Evolutionary conservation across 2,888 invertebrate species (phyloP), one percentile per base, ranked within the genome.

Genomic region (Pachymerium ferrugineum): DNA sequence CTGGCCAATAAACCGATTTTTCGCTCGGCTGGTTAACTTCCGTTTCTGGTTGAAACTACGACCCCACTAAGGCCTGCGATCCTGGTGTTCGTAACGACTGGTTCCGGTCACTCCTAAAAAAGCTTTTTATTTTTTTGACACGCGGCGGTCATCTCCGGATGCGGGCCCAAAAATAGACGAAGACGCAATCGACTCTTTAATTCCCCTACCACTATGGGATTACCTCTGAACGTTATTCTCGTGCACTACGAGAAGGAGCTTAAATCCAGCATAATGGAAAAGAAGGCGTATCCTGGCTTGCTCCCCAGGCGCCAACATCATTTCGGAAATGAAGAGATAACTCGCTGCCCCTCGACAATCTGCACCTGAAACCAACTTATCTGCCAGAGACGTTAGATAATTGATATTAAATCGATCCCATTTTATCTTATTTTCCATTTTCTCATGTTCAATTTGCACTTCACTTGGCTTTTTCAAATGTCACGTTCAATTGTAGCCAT

Each of bases 271-370:
- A 62, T 62, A 62, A 62, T 62, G 62, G 62, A 62, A 62, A 62
- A 62, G 62, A 62, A 62, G 62, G 10, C 22, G 62, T 28, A 62
- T 25, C 12, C 16, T 14, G 12, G 25, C 22, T 22, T 10, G 62
- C 62, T 62, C 62, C 62, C 62, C 62, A 62, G 28, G 62, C 62
- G 14, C 62, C 62, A 62, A 62, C 62, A 62, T 62, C 62, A 62
- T 62, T 62, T 62, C 62, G 62, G 62, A 62, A 62, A 62, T 62
- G 62, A 62, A 62, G 25, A 62, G 62, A 62, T 62, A 62, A 62
- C 62, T 62, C 28, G 62, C 10, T 62, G 62, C 62, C 62, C 28
- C 28, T n/a, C n/a, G n/a, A n/a, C n/a, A n/a, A n/a, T n/a, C 12
- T 62, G 62, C 25, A 62, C 28, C 62, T 28, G 62, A 25, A 62